These are phyloP conservation scores for Coregonus clupeaformis DNA, from an alignment of 2,113 vertebrate genomes.

Conservation along the genomic window DNA sequence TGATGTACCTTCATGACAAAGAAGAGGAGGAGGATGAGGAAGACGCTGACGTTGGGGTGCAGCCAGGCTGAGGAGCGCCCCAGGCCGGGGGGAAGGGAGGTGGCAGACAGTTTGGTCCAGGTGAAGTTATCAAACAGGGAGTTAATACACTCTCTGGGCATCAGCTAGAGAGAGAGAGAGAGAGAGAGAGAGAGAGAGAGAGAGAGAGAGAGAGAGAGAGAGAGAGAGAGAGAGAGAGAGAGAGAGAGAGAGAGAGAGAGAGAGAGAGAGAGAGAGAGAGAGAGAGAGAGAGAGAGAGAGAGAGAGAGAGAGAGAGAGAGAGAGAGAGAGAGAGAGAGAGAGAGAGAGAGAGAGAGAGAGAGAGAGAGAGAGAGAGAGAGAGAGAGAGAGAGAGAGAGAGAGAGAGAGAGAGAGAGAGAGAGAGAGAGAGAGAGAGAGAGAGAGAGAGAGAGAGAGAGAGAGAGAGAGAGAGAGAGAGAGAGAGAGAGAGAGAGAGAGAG, in stretches of 20 bases:
- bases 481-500: neutral
- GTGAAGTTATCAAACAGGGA: conserved; percentile 95
- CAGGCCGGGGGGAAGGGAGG: conserved; percentile 66
- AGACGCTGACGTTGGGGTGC: conserved; percentile 86
- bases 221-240: neutral
- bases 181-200: neutral
- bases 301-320: neutral
- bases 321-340: neutral
- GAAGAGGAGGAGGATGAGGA: conserved; percentile 88
- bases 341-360: neutral
- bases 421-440: neutral
- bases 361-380: neutral
- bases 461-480: neutral
- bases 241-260: neutral
- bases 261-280: neutral
- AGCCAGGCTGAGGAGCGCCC: conserved; percentile 88
- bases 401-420: neutral
- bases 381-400: neutral
- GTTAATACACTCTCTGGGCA: conserved; percentile 96
- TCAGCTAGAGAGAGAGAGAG: conserved; percentile 73
- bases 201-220: too few species aligned
- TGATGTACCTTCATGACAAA: conserved; percentile 90
- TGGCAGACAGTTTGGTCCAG: conserved; percentile 82
- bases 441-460: neutral
- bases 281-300: neutral